Percentiles rank a stretch among this genome's conserved stretches.
These are phyloP conservation scores for Falco novaeseelandiae DNA, from an alignment of 2,797 vertebrate genomes.

Conservation along the genomic window DNA sequence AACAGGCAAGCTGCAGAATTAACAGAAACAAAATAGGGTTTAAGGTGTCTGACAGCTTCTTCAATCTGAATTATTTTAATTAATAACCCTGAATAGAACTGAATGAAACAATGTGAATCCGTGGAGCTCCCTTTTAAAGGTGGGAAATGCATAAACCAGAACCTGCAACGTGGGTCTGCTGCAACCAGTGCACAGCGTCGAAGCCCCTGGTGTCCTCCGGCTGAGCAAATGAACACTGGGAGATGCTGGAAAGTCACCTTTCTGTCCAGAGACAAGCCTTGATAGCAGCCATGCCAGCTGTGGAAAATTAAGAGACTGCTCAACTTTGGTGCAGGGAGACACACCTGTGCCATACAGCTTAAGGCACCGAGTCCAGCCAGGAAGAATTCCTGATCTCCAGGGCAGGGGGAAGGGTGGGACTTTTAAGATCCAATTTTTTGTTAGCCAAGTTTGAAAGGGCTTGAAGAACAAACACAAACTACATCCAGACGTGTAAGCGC, in stretches of 20 bases:
- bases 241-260: not conserved
- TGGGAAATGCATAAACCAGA: accelerated
- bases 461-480: not conserved
- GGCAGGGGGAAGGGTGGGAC: accelerated
- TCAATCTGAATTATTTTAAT: not conserved
- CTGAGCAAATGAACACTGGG: not conserved
- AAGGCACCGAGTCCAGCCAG: not conserved
- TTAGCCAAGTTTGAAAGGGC: not conserved
- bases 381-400: not conserved
- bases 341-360: not conserved
- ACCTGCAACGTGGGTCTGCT: no score
- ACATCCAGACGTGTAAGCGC: not conserved
- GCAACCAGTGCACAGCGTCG: not conserved
- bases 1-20: not conserved
- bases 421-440: not conserved
- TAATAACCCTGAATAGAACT: not conserved
- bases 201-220: no score
- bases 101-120: not conserved
- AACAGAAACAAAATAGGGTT: not conserved
- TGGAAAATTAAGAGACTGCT: not conserved
- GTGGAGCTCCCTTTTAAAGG: not conserved
- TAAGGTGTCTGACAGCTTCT: not conserved
- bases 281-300: not conserved
- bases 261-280: not conserved
- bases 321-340: not conserved